A percentile compares a stretch with the other conserved stretches of the same genome.
These are phyloP conservation scores for Acheta domesticus DNA, from an alignment of 2,888 invertebrate genomes.

Conservation along the genomic window DNA sequence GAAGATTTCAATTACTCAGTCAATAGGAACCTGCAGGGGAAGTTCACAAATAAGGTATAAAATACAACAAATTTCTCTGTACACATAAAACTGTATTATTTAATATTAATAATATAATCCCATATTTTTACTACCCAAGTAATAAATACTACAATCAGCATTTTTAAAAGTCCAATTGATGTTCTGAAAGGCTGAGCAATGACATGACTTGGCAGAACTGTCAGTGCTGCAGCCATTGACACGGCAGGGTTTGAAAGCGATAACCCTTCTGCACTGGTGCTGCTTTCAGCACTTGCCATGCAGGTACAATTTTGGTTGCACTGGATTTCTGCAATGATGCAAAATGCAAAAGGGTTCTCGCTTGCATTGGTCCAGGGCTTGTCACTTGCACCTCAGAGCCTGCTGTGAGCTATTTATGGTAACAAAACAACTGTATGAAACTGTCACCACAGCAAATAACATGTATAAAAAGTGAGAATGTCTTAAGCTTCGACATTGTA, in stretches of 20 bases:
- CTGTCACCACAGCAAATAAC: constrained; percentile 34
- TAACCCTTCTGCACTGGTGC: background rate
- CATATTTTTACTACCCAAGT: constrained; percentile 39
- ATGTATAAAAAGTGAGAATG: constrained; percentile 37
- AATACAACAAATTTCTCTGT: constrained; percentile 34
- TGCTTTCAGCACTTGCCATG: background rate
- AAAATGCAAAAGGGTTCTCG: constrained; percentile 9
- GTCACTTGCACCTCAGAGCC: constrained; percentile 18
- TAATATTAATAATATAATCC: constrained; percentile 39
- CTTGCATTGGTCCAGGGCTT: constrained; percentile 18
- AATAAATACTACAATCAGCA: constrained; percentile 40
- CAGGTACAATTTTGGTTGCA: constrained; percentile 1
- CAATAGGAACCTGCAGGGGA: background rate
- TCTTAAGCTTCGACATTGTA: constrained; percentile 29
- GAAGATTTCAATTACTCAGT: no score
- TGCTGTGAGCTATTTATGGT: background rate
- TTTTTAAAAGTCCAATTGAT: constrained; percentile 36
- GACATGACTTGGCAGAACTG: constrained; percentile 12
- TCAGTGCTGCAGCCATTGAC: constrained; percentile 27
- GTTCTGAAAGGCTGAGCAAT: constrained; percentile 31
- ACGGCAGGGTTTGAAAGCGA: constrained; percentile 30
- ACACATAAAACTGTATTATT: constrained; percentile 40
- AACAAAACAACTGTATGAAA: constrained; percentile 9
- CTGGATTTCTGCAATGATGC: background rate
- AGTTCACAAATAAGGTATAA: background rate